phyloP scores from a whole-genome alignment of 2,113 vertebrate species.

The Myotis davidii region DNA sequence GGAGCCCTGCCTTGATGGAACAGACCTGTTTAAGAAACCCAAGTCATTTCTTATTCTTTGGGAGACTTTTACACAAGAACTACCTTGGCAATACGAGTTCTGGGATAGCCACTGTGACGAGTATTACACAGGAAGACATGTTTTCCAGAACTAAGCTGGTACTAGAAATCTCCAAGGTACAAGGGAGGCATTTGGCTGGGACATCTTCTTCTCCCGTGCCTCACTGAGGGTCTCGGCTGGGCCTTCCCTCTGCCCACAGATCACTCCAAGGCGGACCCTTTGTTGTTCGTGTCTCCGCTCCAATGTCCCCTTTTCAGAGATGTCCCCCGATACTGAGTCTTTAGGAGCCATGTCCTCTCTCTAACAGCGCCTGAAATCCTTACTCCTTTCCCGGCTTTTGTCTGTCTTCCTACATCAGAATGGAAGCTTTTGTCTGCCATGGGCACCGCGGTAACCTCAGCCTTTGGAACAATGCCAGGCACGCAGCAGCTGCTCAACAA shows the following conservation, averaged over 20 bases:
- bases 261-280: neutral
- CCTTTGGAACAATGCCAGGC: constrained; percentile 2
- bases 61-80: neutral
- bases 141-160: constrained; percentile 12
- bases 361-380: neutral
- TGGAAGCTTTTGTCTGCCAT: neutral
- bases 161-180: neutral
- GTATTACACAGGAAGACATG: neutral
- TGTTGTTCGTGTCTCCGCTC: neutral
- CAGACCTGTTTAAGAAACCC: neutral
- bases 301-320: neutral
- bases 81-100: neutral
- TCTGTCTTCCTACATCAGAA: neutral
- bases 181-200: neutral
- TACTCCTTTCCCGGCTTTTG: neutral
- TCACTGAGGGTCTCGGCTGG: neutral
- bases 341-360: neutral
- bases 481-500: neutral
- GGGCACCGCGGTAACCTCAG: neutral
- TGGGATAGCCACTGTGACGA: neutral
- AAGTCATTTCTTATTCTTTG: neutral
- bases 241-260: neutral
- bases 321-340: neutral
- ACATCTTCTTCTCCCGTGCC: neutral
- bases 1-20: neutral